Evolutionary conservation across 2,113 vertebrate species (phyloP).

Genomic region (Chamaea fasciata): DNA sequence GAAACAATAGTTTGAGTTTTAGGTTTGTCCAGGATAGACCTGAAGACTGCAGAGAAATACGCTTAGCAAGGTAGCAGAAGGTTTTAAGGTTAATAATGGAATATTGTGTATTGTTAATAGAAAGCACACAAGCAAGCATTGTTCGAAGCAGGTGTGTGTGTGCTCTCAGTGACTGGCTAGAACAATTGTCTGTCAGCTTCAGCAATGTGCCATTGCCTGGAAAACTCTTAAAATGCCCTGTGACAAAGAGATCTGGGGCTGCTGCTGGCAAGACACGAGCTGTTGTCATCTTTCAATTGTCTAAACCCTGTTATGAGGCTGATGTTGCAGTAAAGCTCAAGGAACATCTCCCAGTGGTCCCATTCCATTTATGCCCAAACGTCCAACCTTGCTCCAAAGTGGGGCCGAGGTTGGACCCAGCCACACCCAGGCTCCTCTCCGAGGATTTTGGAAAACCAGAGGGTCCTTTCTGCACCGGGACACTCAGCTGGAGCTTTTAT

Average conservation of each 20-base stretch:
- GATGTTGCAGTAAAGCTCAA: background rate
- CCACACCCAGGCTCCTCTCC: rapidly evolving
- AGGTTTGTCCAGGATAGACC: background rate
- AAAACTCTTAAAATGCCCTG: background rate
- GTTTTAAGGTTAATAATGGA: background rate
- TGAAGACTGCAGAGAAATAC: background rate
- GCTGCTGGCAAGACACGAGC: background rate
- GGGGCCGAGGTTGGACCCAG: background rate
- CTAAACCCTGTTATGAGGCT: background rate
- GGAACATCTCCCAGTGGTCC: background rate
- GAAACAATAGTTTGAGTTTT: background rate
- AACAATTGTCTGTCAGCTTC: background rate
- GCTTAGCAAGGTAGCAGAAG: background rate
- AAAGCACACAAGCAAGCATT: background rate
- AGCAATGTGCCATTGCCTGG: background rate
- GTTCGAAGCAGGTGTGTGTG: background rate
- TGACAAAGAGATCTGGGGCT: background rate
- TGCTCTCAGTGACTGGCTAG: background rate
- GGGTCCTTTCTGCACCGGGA: background rate
- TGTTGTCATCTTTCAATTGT: background rate
- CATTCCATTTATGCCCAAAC: background rate
- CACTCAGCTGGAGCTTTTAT: background rate
- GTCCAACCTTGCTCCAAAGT: background rate
- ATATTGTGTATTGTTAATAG: background rate
- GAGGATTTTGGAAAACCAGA: rapidly evolving